Percentiles rank a stretch among this genome's conserved stretches.
Conservation (phyloP, 2,113 vertebrate genomes). For the Apteryx owenii region DNA sequence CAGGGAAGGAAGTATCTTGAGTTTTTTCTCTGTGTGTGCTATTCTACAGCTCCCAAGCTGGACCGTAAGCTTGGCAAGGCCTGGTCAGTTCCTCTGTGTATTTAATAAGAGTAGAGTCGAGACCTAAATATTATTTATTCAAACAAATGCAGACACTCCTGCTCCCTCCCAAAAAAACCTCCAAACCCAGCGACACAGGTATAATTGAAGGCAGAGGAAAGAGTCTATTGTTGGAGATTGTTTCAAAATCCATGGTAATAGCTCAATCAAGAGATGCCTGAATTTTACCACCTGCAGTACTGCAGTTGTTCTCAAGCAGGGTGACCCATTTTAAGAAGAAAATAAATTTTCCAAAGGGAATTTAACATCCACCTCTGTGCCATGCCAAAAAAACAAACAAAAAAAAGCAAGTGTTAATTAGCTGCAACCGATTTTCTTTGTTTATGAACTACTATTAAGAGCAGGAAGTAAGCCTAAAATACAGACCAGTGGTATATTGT, state of each 20-base stretch:
- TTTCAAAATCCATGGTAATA: not conserved
- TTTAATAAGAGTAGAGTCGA: not conserved
- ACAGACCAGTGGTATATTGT: not conserved
- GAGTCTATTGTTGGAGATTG: not conserved
- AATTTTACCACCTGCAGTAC: not conserved
- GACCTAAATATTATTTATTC: not conserved
- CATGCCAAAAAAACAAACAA: not conserved
- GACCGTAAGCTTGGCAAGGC: not conserved
- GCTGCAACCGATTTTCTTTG: not conserved
- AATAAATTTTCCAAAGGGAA: no score
- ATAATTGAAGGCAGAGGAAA: not conserved
- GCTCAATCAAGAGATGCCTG: not conserved
- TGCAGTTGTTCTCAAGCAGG: no score
- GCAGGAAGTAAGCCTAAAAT: not conserved
- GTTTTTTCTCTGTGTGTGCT: not conserved
- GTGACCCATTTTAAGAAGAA: no score
- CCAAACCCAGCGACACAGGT: no score
- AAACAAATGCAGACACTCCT: no score
- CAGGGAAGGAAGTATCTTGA: not conserved
- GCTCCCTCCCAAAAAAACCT: no score
- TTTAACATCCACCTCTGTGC: no score
- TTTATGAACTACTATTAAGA: not conserved
- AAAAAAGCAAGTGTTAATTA: not conserved
- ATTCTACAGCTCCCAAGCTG: not conserved
- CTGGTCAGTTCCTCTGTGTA: not conserved